Base-by-base conservation (phyloP, 30 jellyfish, hydroid and myxozoan species). In the Phacellophora camtschatica region DNA sequence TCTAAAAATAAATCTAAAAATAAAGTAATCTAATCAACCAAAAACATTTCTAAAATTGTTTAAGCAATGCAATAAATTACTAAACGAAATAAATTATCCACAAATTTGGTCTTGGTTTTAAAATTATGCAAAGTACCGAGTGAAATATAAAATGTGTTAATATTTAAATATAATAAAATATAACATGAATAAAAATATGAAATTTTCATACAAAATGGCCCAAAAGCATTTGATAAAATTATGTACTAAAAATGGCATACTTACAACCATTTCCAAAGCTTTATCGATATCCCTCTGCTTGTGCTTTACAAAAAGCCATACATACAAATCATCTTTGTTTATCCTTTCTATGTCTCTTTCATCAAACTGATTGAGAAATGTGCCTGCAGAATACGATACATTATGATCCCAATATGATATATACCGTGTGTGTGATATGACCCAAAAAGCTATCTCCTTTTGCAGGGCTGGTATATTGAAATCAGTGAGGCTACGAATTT, bases 191-290 rank as follows among this genome's bases (percentile, higher is more conserved):
- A n/a, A n/a, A n/a, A n/a, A n/a, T n/a, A n/a, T n/a, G n/a, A n/a
- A n/a, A n/a, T n/a, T n/a, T n/a, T n/a, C 3, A 24, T 34, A 5
- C 43, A 3, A 33, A 1, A 81, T 12, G 42, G 41, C 16, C 29
- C 81, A 29, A 9, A 6, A 24, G 75, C 15, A 30, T 6, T 10
- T 33, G 16, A 74, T 30, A 41, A 27, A 5, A 65, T 29, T 16
- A 23, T 9, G 28, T 18, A 28, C 11, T 5, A 8, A 28, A 12
- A 59, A 28, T 18, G 28, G n/a, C 24, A n/a, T 42, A 57, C 92
- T 79, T 70, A 92, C 98, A 32, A 92, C 85, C 98, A 92, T 92
- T 28, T 84, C 98, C 25, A 84, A 64, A 10, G 98, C 98, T 85
- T 92, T 85, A 46, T 92, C 98, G 56, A 92, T 71, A 72, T 92